Percentiles rank a stretch among this genome's conserved stretches.
Evolutionary conservation across 2,888 invertebrate species (phyloP).

Genomic region (Endomychus coccineus): DNA sequence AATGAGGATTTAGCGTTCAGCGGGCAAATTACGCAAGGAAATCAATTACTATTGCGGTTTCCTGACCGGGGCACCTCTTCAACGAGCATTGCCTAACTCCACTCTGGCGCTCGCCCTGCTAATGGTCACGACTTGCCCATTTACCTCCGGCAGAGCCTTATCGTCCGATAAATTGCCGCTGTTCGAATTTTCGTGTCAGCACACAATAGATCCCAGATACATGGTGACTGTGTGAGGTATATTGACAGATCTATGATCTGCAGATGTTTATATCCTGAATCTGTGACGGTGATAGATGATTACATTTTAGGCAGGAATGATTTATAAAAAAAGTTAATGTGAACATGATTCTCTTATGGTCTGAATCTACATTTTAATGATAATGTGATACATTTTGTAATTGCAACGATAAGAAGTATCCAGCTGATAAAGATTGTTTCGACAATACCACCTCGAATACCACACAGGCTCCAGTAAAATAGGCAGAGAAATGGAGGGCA

Average conservation of each 20-base stretch:
- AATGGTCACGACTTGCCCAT: conserved; percentile 56
- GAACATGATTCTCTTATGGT: no score
- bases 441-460: no score
- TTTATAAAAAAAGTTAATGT: no score
- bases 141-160: conserved; percentile 55
- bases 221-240: conserved; percentile 42
- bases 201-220: conserved; percentile 42
- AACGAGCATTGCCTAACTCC: conserved; percentile 31
- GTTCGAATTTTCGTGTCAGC: conserved; percentile 51
- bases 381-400: no score
- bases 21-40: conserved; percentile 21
- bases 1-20: no score
- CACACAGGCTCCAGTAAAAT: no score
- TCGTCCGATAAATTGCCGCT: conserved; percentile 51
- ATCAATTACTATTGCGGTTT: conserved; percentile 23
- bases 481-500: no score
- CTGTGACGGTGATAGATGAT: conserved; percentile 22
- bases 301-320: no score
- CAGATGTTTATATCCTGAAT: conserved; percentile 16
- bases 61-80: background rate
- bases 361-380: no score
- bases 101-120: conserved; percentile 31
- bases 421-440: no score
- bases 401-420: no score
- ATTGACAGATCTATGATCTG: conserved; percentile 40